Evolutionary conservation across 2,113 vertebrate genomes (phyloP).

Genomic region (Ophthalmolycus amberensis): DNA sequence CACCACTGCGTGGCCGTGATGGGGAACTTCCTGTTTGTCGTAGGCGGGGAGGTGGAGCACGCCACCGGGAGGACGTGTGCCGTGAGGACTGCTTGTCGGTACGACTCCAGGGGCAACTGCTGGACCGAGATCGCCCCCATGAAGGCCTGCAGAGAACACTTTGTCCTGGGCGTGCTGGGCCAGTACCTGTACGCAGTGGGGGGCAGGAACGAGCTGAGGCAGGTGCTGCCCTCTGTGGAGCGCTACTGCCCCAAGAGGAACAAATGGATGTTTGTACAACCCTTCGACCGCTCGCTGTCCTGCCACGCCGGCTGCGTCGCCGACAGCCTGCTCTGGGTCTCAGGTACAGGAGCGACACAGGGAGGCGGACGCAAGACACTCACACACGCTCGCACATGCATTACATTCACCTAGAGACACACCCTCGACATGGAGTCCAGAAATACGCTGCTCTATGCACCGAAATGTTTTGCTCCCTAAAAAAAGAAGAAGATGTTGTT

Average conservation of each 20-base stretch:
- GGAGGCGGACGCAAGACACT: background rate
- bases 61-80: constrained; percentile 91
- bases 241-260: constrained; percentile 96
- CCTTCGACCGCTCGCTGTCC: constrained; percentile 96
- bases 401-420: background rate
- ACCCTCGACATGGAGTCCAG: background rate
- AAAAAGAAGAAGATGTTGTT: constrained; percentile 7
- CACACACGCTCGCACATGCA: background rate
- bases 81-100: constrained; percentile 92
- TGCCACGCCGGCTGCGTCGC: constrained; percentile 96
- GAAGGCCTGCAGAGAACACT: constrained; percentile 97
- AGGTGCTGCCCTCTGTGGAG: constrained; percentile 95
- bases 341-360: constrained; percentile 84
- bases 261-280: constrained; percentile 96
- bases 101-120: constrained; percentile 90
- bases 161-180: constrained; percentile 91
- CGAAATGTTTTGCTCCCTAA: background rate
- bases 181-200: constrained; percentile 93
- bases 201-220: constrained; percentile 94
- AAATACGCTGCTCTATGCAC: constrained; percentile 1
- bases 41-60: constrained; percentile 94
- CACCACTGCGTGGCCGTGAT: constrained; percentile 97
- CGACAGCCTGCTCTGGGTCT: constrained; percentile 96
- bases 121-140: constrained; percentile 96
- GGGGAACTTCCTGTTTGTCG: constrained; percentile 96